phyloP scores from a whole-genome alignment of 1,140 invertebrate genomes.

The Sycophaga agraensis region DNA sequence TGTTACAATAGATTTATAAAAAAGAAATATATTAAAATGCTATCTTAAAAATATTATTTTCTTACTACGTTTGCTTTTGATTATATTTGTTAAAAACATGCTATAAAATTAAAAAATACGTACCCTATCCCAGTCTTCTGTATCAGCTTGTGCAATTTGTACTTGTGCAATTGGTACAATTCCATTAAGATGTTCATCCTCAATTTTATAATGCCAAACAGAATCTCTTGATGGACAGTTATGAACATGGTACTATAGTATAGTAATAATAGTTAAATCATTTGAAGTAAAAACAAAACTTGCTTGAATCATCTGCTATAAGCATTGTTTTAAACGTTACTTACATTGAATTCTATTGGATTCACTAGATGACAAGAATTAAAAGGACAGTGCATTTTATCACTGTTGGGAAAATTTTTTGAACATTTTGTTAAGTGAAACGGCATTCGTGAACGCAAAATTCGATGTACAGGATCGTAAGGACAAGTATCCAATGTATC shows the following conservation, averaged over 20 bases:
- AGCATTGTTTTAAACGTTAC: neutral
- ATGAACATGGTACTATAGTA: constrained; percentile 10
- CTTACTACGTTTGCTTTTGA: too few species aligned
- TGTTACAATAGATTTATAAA: neutral
- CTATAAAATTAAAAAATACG: neutral
- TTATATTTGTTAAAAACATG: too few species aligned
- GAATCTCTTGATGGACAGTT: neutral
- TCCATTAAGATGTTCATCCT: neutral
- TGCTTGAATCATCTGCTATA: neutral
- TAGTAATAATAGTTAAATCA: neutral
- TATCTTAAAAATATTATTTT: too few species aligned
- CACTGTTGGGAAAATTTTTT: constrained; percentile 3
- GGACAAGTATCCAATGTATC: constrained; percentile 19
- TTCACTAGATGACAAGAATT: constrained; percentile 1
- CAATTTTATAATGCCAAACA: constrained; percentile 1
- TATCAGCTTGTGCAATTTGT: neutral
- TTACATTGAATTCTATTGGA: too few species aligned
- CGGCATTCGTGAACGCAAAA: neutral
- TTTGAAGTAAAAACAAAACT: neutral
- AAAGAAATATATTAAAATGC: too few species aligned
- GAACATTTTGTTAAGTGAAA: constrained; percentile 9
- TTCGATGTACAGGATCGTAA: constrained; percentile 1
- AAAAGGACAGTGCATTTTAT: constrained; percentile 16
- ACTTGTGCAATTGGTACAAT: neutral
- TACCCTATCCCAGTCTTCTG: constrained; percentile 22